Evolutionary conservation across 2,113 vertebrate species (phyloP), one percentile per base, ranked within the genome.

Genomic region (Indri indri): DNA sequence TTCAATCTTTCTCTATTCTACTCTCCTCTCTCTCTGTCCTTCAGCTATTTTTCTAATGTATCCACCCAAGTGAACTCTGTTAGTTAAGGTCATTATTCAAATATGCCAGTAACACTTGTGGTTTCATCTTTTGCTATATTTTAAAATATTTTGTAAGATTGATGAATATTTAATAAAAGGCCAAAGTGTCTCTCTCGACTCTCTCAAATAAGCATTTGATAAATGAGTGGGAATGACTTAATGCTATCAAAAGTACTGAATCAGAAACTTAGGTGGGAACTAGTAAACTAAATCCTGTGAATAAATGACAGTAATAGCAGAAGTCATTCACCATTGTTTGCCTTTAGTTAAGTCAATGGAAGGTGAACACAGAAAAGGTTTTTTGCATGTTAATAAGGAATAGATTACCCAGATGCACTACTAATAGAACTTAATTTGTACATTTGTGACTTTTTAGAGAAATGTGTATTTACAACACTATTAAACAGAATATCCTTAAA

Each of bases 401-500:
- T 65, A 76, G 30, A 82, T 90, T 89, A 54, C 80, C 66, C 79
- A 83, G 27, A 83, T 83, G 30, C 30, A 57, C 18, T 73, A 32
- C 34, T 77, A 86, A 59, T 76, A 92, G 25, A 97, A 76, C 23
- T 90, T 83, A 61, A 81, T 94, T 80, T 93, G 27, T 95, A 18
- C 16, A n/a, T 91, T 90, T 96, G 57, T 91, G 65, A 94, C 57
- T 93, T 94, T 96, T 77, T 81, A 92, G 59, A 88, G 74, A 97
- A 95, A 92, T n/a, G 2, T 74, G 20, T 88, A 79, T 94, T 88
- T 96, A 79, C 79, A 96, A 71, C 65, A 94, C 65, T 87, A 87
- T 86, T 96, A 95, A 96, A 52, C 66, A 90, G 40, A 94, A 70
- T 65, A 86, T 17, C 76, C 77, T 97, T 97, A 95, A 94, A 95